Evolutionary conservation across 2,113 vertebrate genomes (phyloP).

Genomic region (Nibea albiflora): DNA sequence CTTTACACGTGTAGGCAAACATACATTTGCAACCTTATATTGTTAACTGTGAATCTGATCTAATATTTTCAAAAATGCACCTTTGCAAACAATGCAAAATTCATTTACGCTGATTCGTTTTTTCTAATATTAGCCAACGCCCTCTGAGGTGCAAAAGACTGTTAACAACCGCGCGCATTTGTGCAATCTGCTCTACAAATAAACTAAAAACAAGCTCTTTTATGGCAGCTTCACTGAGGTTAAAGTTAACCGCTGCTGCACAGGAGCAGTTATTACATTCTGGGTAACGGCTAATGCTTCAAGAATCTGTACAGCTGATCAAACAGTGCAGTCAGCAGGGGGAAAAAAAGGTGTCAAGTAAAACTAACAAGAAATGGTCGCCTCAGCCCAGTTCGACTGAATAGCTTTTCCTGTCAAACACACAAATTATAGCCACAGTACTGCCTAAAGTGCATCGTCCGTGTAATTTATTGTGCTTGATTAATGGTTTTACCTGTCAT

Average conservation of each 20-base stretch:
- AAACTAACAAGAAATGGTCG: neutral
- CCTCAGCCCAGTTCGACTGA: neutral
- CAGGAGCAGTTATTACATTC: neutral
- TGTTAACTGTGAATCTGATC: neutral
- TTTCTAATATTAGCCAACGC: neutral
- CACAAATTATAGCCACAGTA: constrained; percentile 27
- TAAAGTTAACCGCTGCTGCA: neutral
- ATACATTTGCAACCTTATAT: neutral
- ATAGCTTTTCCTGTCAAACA: constrained; percentile 53
- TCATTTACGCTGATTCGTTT: neutral
- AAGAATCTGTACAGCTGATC: neutral
- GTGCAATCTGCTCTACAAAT: neutral
- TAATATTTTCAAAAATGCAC: too few species aligned
- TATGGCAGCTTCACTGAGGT: neutral
- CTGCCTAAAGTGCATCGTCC: neutral
- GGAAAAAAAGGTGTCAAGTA: neutral
- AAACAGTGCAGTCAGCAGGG: neutral
- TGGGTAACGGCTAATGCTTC: neutral
- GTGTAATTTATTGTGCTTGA: constrained; percentile 14
- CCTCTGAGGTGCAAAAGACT: neutral
- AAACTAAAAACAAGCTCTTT: neutral
- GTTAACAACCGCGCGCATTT: neutral
- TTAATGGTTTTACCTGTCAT: constrained; percentile 33
- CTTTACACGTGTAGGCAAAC: neutral
- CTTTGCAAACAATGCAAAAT: neutral